Evolutionary conservation across 1,140 invertebrate species (phyloP), one percentile per base, ranked within the genome.

Genomic region (Zaprionus lachaisei): DNA sequence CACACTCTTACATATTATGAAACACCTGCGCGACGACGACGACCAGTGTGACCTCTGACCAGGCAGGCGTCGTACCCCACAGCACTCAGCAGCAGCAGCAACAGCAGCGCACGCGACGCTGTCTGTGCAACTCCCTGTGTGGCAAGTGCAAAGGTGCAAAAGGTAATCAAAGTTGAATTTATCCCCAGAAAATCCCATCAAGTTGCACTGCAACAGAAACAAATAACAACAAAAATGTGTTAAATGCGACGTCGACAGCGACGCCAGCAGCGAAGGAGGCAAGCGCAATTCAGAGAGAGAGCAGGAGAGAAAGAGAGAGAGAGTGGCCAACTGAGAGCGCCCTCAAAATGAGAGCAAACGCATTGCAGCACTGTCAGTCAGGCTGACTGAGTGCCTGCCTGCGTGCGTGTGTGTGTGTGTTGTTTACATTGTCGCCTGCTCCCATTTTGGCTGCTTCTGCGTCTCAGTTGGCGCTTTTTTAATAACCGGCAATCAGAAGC

Each of bases 11-110:
- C 44, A 64, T 77, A 73, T 77, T 77, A 73, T 77, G 71, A 77
- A 77, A 77, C 75, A 77, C 75, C 62, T 72, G 74, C 74, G 70
- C 72, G 49, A 31, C 70, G 28, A 28, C 15, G 31, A 56, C 49
- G n/a, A 26, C 64, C 20, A 67, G 26, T 37, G 38, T 56, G 71
- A 61, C 72, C 64, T 74, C 72, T 77, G 28, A 62, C 38, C 41
- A 47, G 41, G 24, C 61, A 41, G 68, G 20, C 41, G 24, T 24
- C 28, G 61, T 55, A 72, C 56, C 62, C 61, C 57, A 72, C 51
- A 12, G 26, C 31, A 47, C 4, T 37, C 20, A 24, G 17, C 3
- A 34, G 9, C 58, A 37, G 51, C 57, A n/a, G 20, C 20, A 44
- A 14, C 6, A 71, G 57, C 31, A 65, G 38, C 41, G 41, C 41